A percentile compares a stretch with the other conserved stretches of the same genome.
phyloP scores from a whole-genome alignment of 2,888 invertebrate species.

The Chloroclystis v-ata region DNA sequence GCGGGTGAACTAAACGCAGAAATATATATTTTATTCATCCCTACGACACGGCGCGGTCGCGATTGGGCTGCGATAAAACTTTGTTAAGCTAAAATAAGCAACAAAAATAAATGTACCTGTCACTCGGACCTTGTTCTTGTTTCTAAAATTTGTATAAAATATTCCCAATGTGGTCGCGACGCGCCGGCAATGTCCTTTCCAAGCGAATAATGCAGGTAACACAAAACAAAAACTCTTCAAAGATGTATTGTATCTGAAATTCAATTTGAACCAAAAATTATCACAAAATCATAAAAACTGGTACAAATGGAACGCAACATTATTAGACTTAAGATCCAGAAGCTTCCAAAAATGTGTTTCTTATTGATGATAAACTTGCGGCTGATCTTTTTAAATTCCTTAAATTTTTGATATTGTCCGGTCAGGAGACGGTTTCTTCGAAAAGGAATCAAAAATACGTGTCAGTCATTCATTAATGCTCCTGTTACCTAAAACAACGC shows the following conservation, averaged over 20 bases:
- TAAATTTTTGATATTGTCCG: constrained; percentile 49
- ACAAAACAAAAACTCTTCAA: constrained; percentile 43
- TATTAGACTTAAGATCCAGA: not conserved
- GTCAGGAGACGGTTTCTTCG: constrained; percentile 48
- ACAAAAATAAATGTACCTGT: constrained; percentile 74
- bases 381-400: constrained; percentile 19
- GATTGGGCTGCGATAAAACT: constrained; percentile 70
- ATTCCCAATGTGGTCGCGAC: constrained; percentile 64
- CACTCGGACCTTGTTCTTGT: constrained; percentile 72
- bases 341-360: not conserved
- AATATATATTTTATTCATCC: constrained; percentile 73
- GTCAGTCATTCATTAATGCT: constrained; percentile 73
- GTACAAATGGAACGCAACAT: not conserved
- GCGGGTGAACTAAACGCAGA: constrained; percentile 58
- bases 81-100: constrained; percentile 71
- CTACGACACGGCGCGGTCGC: constrained; percentile 59
- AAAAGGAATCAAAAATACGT: constrained; percentile 59
- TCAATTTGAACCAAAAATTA: constrained; percentile 32
- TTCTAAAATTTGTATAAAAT: constrained; percentile 78
- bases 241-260: constrained; percentile 43
- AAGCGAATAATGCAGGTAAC: constrained; percentile 54
- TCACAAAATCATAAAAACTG: not conserved
- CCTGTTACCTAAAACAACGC: constrained; percentile 67
- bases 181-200: constrained; percentile 56
- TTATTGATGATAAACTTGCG: not conserved